These are phyloP conservation scores for Drosophila parabipectinata DNA, from an alignment of 1,140 invertebrate genomes.

Conservation along the genomic window DNA sequence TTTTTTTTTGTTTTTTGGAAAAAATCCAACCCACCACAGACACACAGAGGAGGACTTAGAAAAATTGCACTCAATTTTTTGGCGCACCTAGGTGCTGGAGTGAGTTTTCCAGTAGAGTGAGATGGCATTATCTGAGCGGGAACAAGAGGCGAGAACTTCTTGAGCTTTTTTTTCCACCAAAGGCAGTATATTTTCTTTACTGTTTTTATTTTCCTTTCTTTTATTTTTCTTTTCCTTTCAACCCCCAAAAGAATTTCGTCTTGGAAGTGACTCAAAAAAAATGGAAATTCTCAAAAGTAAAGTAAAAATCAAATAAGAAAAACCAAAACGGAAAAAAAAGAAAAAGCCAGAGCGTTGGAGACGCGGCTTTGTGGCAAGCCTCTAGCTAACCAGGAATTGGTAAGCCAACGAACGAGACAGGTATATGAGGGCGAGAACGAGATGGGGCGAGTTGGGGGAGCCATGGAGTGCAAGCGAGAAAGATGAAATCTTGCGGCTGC, in stretches of 20 bases:
- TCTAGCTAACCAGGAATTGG: constrained; percentile 67
- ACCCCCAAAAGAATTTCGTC: constrained; percentile 62
- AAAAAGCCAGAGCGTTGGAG: constrained; percentile 35
- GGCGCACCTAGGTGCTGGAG: constrained; percentile 52
- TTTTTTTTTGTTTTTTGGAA: neutral
- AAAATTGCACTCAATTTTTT: constrained; percentile 75
- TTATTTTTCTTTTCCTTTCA: constrained; percentile 20
- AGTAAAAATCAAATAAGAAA: neutral
- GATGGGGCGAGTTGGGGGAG: constrained; percentile 7
- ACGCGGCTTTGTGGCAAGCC: constrained; percentile 75
- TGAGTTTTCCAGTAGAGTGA: constrained; percentile 9
- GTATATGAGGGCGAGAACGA: constrained; percentile 6
- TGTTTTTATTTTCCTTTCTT: neutral
- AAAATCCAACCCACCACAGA: constrained; percentile 10
- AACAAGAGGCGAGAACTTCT: constrained; percentile 27
- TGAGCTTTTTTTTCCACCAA: constrained; percentile 24
- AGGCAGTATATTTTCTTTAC: constrained; percentile 5
- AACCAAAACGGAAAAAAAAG: neutral
- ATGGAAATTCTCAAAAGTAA: constrained; percentile 42
- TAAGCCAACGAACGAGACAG: constrained; percentile 27
- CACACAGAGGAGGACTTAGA: constrained; percentile 28
- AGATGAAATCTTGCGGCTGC: constrained; percentile 78
- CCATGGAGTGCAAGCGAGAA: constrained; percentile 28
- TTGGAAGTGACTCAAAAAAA: constrained; percentile 66
- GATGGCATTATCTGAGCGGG: neutral